Evolutionary conservation across 2,797 vertebrate species (phyloP).

Genomic region (Thunnus albacares): DNA sequence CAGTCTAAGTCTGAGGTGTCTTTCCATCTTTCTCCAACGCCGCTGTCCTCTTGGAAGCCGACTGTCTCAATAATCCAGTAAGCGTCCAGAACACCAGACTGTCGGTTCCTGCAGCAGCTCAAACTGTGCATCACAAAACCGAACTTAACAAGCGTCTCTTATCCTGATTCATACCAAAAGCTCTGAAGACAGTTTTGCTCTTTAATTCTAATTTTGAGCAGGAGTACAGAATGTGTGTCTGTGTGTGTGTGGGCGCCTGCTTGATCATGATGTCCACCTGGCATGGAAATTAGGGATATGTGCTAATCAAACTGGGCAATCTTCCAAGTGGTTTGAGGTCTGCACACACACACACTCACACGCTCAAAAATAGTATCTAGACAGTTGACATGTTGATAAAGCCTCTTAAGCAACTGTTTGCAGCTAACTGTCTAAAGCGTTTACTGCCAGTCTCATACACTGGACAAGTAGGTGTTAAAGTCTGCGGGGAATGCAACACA

Average conservation of each 20-base stretch:
- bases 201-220: slow-evolving; percentile 33
- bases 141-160: slow-evolving; percentile 22
- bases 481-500: slow-evolving; percentile 18
- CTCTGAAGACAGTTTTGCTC: slow-evolving; percentile 16
- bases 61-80: slow-evolving; percentile 49
- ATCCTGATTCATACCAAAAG: slow-evolving; percentile 30
- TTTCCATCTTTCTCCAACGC: slow-evolving; percentile 33
- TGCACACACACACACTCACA: slow-evolving; percentile 22
- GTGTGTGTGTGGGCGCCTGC: slow-evolving; percentile 34
- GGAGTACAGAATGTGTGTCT: slow-evolving; percentile 15
- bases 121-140: slow-evolving; percentile 48
- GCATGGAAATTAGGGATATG: slow-evolving; percentile 54
- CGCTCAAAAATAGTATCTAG: slow-evolving; percentile 58
- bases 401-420: slow-evolving; percentile 81
- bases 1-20: slow-evolving; percentile 29
- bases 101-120: slow-evolving; percentile 44
- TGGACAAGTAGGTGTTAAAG: slow-evolving; percentile 42
- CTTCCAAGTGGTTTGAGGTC: slow-evolving; percentile 60
- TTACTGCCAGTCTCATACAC: slow-evolving; percentile 51
- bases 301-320: slow-evolving; percentile 71
- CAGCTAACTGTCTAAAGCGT: slow-evolving; percentile 62
- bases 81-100: slow-evolving; percentile 16
- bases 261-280: slow-evolving; percentile 61
- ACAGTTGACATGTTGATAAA: slow-evolving; percentile 76
- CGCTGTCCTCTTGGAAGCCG: slow-evolving; percentile 24